A percentile compares a stretch with the other conserved stretches of the same genome.
These are phyloP conservation scores for Leucophenga montana DNA, from an alignment of 2,888 invertebrate genomes.

Conservation along the genomic window DNA sequence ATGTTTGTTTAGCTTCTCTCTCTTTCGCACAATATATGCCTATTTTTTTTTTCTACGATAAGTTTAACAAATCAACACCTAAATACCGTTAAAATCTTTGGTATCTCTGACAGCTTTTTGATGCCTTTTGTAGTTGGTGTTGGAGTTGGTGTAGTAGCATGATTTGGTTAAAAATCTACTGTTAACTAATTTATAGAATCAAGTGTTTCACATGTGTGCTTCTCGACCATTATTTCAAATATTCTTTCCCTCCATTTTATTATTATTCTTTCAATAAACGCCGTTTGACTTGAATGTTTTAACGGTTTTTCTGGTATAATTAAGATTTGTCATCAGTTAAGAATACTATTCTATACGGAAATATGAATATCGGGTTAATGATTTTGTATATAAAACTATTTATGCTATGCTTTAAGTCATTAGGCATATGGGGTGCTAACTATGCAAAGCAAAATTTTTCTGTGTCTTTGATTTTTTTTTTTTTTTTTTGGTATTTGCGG, in stretches of 20 bases:
- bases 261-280: neutral
- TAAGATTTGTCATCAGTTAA: too few relatives aligned
- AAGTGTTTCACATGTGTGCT: constrained; percentile 26
- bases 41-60: constrained; percentile 30
- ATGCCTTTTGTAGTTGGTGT: neutral
- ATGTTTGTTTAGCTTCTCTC: neutral
- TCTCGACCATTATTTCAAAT: neutral
- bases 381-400: neutral
- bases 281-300: neutral
- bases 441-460: too few relatives aligned
- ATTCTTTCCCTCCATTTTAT: neutral
- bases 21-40: neutral
- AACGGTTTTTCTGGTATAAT: neutral
- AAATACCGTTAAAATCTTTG: constrained; percentile 51
- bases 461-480: too few relatives aligned
- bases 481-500: too few relatives aligned
- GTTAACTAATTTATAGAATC: constrained; percentile 61
- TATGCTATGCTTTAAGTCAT: neutral
- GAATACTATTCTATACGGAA: neutral
- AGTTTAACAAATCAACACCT: constrained; percentile 26
- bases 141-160: neutral
- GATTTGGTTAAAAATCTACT: constrained; percentile 50
- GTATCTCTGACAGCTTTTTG: neutral
- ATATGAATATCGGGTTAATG: too few relatives aligned
- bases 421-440: too few relatives aligned